These are phyloP conservation scores for Nyctereutes procyonoides DNA, from an alignment of 2,113 vertebrate genomes.

Conservation along the genomic window DNA sequence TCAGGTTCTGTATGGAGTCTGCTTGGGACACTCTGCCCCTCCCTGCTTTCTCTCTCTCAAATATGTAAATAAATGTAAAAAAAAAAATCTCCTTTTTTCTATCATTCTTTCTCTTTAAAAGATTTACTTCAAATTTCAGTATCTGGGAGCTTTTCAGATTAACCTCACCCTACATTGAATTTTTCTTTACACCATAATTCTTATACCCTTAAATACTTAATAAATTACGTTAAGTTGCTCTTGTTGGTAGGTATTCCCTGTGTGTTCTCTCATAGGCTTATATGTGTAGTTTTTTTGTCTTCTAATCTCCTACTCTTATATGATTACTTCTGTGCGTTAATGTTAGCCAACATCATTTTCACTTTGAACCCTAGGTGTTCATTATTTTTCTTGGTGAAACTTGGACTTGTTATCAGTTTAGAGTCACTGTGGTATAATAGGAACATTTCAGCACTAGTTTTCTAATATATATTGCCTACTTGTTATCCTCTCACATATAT, in stretches of 20 bases:
- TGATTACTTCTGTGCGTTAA: neutral
- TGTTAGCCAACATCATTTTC: neutral
- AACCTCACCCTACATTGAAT: neutral
- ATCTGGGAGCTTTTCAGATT: neutral
- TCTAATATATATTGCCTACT: neutral
- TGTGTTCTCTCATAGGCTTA: neutral
- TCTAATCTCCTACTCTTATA: neutral
- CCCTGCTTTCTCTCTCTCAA: neutral
- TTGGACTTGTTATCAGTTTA: neutral
- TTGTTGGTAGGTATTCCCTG: neutral
- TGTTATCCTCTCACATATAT: neutral
- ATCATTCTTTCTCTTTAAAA: neutral
- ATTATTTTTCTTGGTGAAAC: constrained; percentile 11
- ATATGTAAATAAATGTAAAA: neutral
- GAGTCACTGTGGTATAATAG: neutral
- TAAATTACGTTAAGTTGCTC: neutral
- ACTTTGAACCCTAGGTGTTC: neutral
- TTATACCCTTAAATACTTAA: neutral
- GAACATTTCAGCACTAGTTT: neutral
- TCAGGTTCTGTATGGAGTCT: neutral
- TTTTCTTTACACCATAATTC: neutral
- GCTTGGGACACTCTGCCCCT: neutral
- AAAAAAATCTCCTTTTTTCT: neutral
- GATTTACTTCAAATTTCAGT: neutral
- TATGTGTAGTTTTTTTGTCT: neutral